A percentile compares a stretch with the other conserved stretches of the same genome.
Evolutionary conservation across 2,797 vertebrate species (phyloP).

Genomic region (Cygnus olor): DNA sequence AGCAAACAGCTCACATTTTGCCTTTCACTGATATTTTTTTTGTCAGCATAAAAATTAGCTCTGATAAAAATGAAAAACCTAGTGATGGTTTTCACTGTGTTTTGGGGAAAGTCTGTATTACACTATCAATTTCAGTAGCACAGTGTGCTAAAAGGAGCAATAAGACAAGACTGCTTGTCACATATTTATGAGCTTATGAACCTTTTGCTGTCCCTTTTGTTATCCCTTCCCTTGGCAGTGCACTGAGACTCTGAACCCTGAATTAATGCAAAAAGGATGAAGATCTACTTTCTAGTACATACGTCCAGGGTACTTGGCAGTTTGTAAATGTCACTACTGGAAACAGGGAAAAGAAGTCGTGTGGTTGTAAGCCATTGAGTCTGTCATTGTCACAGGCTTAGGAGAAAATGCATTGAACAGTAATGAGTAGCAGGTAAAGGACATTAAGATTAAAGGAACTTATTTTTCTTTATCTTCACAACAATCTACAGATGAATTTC

Average conservation of each 20-base stretch:
- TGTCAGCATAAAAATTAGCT: slow-evolving; percentile 14
- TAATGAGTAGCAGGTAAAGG: slow-evolving; percentile 70
- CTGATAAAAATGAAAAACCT: slow-evolving; percentile 39
- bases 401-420: slow-evolving; percentile 54
- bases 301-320: neutral
- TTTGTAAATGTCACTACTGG: slow-evolving; percentile 23
- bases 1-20: neutral
- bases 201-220: slow-evolving; percentile 51
- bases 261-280: slow-evolving; percentile 14
- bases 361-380: slow-evolving; percentile 1
- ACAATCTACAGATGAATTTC: slow-evolving; percentile 69
- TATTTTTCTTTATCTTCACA: slow-evolving; percentile 68
- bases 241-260: neutral
- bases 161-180: slow-evolving; percentile 52
- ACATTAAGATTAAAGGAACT: slow-evolving; percentile 70
- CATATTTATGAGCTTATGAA: slow-evolving; percentile 57
- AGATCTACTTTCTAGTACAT: neutral
- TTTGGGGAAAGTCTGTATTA: neutral
- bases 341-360: neutral
- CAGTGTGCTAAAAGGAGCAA: slow-evolving; percentile 12
- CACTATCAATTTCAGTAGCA: neutral
- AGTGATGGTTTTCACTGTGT: neutral
- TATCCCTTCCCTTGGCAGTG: slow-evolving; percentile 37
- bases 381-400: slow-evolving; percentile 56
- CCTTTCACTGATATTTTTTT: slow-evolving; percentile 8